Percentiles rank a stretch among this genome's conserved stretches.
These are phyloP conservation scores for Rhea americana DNA, from an alignment of 2,113 vertebrate genomes.

Conservation along the genomic window DNA sequence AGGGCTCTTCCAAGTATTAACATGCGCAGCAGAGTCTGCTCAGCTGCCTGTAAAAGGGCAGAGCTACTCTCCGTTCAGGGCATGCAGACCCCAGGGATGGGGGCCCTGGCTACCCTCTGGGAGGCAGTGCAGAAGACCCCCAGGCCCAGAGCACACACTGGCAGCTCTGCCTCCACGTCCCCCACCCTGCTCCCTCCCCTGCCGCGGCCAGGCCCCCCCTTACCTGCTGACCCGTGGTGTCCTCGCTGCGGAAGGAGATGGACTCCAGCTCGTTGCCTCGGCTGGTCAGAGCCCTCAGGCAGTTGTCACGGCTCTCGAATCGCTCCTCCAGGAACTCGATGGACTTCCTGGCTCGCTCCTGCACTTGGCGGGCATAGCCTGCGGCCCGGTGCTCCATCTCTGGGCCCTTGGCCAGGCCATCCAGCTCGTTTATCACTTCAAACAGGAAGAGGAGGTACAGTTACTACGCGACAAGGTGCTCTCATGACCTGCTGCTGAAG, in stretches of 20 bases:
- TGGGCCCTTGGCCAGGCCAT: slow-evolving; percentile 95
- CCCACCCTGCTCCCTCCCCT: neutral
- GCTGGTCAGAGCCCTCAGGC: slow-evolving; percentile 92
- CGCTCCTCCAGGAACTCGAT: slow-evolving; percentile 90
- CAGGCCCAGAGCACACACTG: neutral
- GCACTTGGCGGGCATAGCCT: slow-evolving; percentile 86
- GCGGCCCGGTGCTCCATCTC: slow-evolving; percentile 82
- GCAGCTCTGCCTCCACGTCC: rapidly evolving
- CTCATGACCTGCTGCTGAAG: slow-evolving; percentile 47
- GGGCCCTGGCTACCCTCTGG: rapidly evolving
- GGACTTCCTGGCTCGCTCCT: slow-evolving; percentile 90
- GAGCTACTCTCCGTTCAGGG: neutral
- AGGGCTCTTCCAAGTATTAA: neutral
- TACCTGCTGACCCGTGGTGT: slow-evolving; percentile 96
- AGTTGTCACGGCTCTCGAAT: slow-evolving; percentile 89
- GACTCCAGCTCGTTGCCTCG: slow-evolving; percentile 95
- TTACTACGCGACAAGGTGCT: slow-evolving; percentile 44
- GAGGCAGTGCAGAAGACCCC: neutral
- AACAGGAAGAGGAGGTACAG: slow-evolving; percentile 52
- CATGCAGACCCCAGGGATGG: rapidly evolving
- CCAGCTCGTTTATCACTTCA: slow-evolving; percentile 95
- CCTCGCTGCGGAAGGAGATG: slow-evolving; percentile 96
- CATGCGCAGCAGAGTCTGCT: rapidly evolving
- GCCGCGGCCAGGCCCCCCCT: neutral
- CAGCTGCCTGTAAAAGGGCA: neutral